Percentiles rank a stretch among this genome's conserved stretches.
phyloP scores from a whole-genome alignment of 2,888 invertebrate genomes.

The Laothoe populi region DNA sequence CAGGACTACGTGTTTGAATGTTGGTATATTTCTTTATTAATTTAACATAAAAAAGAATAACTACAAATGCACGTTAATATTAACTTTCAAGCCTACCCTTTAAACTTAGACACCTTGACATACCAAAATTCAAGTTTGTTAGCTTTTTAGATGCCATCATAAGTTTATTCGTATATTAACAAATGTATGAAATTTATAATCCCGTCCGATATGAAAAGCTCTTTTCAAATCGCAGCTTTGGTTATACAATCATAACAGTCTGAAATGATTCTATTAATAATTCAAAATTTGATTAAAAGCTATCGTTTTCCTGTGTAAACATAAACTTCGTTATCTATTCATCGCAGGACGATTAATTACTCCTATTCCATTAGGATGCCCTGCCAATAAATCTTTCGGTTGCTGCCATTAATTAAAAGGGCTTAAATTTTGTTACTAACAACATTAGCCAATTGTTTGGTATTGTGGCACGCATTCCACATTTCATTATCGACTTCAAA shows the following conservation, averaged over 20 bases:
- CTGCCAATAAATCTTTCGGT: constrained; percentile 44
- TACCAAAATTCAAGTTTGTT: no score
- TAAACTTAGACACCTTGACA: no score
- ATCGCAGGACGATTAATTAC: constrained; percentile 41
- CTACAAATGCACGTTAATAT: no score
- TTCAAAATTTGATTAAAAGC: neutral
- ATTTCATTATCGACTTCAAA: neutral
- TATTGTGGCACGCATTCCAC: constrained; percentile 12
- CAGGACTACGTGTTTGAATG: no score
- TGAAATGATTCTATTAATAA: neutral
- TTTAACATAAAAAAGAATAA: no score
- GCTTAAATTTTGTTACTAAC: constrained; percentile 40
- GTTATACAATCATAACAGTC: neutral
- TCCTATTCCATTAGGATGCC: constrained; percentile 36
- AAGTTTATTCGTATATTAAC: neutral
- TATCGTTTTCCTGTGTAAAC: constrained; percentile 30
- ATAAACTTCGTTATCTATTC: constrained; percentile 35
- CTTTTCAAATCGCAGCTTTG: neutral
- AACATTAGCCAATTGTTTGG: constrained; percentile 25
- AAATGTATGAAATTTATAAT: neutral
- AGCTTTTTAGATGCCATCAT: no score
- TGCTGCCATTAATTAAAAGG: constrained; percentile 45
- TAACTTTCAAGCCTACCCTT: no score
- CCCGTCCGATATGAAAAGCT: neutral
- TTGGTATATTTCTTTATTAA: no score